Conservation (phyloP, 1,140 invertebrate species). For the Arion vulgaris region DNA sequence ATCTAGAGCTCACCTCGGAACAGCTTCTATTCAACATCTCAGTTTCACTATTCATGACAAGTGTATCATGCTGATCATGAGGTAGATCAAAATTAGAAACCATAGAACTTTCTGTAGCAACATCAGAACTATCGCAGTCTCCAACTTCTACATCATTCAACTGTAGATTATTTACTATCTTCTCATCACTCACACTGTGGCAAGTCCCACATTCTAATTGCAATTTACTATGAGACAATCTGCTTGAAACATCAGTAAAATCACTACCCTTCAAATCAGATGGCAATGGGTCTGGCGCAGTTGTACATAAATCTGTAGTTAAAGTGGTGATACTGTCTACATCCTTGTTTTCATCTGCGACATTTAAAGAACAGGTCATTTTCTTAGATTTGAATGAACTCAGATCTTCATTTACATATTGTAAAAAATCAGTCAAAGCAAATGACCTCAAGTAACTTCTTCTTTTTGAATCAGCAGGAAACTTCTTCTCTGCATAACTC, state of each 20-base stretch:
- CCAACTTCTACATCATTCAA: neutral
- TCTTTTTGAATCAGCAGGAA: neutral
- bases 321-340: neutral
- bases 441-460: neutral
- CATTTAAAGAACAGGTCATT: neutral
- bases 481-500: neutral
- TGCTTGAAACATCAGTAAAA: neutral
- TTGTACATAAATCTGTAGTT: neutral
- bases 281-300: neutral
- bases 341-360: neutral
- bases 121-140: neutral
- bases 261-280: neutral
- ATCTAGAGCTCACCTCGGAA: neutral
- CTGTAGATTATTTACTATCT: neutral
- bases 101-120: neutral
- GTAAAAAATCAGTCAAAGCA: conserved; percentile 19
- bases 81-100: neutral
- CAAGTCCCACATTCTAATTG: neutral
- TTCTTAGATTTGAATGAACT: neutral
- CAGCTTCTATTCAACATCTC: neutral
- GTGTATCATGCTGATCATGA: neutral
- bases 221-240: neutral
- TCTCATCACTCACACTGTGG: neutral
- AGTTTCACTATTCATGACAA: neutral
- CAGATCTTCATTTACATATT: neutral